Evolutionary conservation across 2,113 vertebrate genomes (phyloP).

Genomic region (Hyperopisus bebe): DNA sequence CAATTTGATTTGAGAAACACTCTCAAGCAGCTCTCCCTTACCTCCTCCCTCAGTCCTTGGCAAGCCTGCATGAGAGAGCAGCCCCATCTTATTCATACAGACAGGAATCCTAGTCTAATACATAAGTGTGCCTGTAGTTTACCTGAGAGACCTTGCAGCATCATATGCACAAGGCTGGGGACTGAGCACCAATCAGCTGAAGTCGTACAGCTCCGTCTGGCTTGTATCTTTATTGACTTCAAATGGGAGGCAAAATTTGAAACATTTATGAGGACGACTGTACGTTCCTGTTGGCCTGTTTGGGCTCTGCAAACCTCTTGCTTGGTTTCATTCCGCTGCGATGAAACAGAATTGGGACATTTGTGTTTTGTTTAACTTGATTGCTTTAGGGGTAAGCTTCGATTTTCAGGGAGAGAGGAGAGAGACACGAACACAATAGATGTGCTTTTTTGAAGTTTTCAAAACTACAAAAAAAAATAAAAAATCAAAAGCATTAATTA

Average conservation of each 20-base stretch:
- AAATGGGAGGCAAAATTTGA: neutral
- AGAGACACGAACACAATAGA: neutral
- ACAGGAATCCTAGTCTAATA: neutral
- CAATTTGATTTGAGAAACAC: neutral
- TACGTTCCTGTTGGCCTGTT: neutral
- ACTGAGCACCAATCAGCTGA: neutral
- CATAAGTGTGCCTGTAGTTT: neutral
- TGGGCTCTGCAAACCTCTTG: neutral
- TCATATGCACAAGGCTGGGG: neutral
- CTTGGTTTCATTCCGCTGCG: neutral
- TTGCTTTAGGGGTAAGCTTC: neutral
- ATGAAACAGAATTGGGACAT: neutral
- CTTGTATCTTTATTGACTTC: neutral
- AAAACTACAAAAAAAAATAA: neutral
- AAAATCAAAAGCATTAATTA: neutral
- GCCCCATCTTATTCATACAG: neutral
- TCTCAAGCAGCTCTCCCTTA: neutral
- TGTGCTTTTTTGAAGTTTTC: conserved; percentile 5
- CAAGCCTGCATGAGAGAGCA: neutral
- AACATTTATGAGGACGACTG: neutral
- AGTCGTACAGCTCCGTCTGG: neutral
- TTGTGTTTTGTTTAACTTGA: neutral
- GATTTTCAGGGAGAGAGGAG: neutral
- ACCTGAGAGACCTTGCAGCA: neutral
- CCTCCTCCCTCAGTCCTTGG: neutral